Evolutionary conservation across 2,888 invertebrate genomes (phyloP).

Genomic region (Stenurella melanura): DNA sequence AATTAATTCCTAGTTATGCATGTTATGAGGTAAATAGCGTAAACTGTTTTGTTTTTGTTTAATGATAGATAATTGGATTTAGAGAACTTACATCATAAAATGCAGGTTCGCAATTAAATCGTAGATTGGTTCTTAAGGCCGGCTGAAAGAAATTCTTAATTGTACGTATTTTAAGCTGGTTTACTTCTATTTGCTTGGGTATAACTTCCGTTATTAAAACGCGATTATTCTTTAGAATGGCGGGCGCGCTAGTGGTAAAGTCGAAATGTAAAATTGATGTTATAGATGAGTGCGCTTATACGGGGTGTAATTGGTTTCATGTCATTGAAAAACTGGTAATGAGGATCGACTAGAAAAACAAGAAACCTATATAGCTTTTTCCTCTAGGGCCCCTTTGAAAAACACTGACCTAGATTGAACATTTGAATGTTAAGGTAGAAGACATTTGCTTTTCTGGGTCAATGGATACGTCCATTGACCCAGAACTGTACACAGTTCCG

Average conservation of each 20-base stretch:
- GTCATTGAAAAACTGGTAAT: too few relatives aligned
- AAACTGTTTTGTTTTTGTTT: constrained; percentile 7
- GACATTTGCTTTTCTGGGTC: too few relatives aligned
- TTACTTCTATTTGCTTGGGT: neutral
- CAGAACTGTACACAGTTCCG: too few relatives aligned
- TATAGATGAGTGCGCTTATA: too few relatives aligned
- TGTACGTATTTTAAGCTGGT: neutral
- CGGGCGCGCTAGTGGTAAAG: neutral
- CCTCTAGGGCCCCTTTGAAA: too few relatives aligned
- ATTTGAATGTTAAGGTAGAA: too few relatives aligned
- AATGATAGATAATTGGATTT: constrained; percentile 7
- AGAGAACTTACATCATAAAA: neutral
- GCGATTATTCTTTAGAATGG: neutral
- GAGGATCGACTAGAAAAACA: too few relatives aligned
- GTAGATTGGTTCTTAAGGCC: neutral
- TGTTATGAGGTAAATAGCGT: neutral
- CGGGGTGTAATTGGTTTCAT: too few relatives aligned
- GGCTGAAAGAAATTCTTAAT: neutral
- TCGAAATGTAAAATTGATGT: neutral
- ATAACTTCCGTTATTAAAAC: neutral
- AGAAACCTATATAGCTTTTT: too few relatives aligned
- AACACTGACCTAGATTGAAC: too few relatives aligned
- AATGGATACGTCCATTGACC: too few relatives aligned
- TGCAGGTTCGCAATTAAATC: neutral
- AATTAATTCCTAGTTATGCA: neutral